Evolutionary conservation across 2,888 invertebrate genomes (phyloP), one percentile per base, ranked within the genome.

Genomic region (Mayetiola destructor): DNA sequence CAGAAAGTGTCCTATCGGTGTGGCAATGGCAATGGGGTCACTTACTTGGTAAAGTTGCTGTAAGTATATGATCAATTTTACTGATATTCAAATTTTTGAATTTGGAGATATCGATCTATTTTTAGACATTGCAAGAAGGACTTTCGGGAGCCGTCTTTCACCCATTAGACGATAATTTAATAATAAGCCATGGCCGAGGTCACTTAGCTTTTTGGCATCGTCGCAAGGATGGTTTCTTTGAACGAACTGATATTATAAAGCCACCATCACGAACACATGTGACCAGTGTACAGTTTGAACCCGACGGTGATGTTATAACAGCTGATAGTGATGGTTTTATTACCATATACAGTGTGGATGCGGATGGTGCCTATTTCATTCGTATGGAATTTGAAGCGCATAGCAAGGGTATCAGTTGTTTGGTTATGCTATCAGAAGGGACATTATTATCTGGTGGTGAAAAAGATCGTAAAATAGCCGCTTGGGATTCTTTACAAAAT

Each of bases 11-110:
- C 60, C 76, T 93, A 3, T 90, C 90, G 0, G 89, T 94, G 0
- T 94, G 93, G 93, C 90, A 93, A 65, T 93, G 93, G 93, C 88
- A 90, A 66, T 90, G 91, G 84, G 89, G 90, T 56, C 86, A 88
- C 71, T 75, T 92, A n/a, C 77, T 93, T 10, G 92, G 92, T 58
- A 90, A 91, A 82, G 91, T 93, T 56, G 89, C 91, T 62, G 93
- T 93, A 76, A 82, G 86, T 78, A 40, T 21, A 3, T 5, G 3
- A 3, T 56, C n/a, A n/a, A 12, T 32, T 56, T 5, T 18, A 14
- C 1, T 42, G 21, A 23, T 48, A 27, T 27, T 3, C 16, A 4
- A 4, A 10, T 48, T 23, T 27, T 27, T 6, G 27, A 48, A 48
- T 48, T 48, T 48, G 14, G 27, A 48, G n/a, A n/a, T 6, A 9